Evolutionary conservation across 2,113 vertebrate species (phyloP).

Genomic region (Prochilodus magdalenae): DNA sequence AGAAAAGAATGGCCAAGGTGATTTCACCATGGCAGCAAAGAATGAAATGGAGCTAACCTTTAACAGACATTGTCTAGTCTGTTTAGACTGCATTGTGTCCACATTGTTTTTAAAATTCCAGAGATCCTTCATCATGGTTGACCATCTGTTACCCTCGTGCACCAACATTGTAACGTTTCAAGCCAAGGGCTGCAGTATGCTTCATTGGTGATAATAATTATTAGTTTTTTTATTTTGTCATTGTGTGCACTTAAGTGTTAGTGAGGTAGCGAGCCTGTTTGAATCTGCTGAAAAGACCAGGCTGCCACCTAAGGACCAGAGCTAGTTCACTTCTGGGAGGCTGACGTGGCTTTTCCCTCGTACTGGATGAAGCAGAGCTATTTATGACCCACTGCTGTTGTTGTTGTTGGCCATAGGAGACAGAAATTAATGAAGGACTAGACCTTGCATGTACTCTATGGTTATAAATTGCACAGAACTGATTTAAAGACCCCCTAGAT

Average conservation of each 20-base stretch:
- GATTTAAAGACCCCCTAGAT: conserved; percentile 1
- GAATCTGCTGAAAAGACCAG: conserved; percentile 54
- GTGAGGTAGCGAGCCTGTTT: conserved; percentile 42
- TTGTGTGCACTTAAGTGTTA: conserved; percentile 13
- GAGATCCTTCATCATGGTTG: neutral
- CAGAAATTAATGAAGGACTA: conserved; percentile 37
- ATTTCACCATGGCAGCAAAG: neutral
- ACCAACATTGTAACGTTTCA: neutral
- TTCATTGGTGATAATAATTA: neutral
- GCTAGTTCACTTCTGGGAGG: conserved; percentile 9
- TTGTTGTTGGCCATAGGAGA: conserved; percentile 33
- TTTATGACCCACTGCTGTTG: conserved; percentile 28
- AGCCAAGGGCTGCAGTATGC: conserved; percentile 3
- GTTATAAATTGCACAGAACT: conserved; percentile 61
- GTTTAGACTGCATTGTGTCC: neutral
- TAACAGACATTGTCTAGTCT: neutral
- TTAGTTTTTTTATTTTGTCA: neutral
- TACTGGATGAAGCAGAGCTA: conserved; percentile 10
- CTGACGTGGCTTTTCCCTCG: conserved; percentile 14
- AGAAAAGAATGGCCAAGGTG: neutral
- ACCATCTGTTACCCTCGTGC: neutral
- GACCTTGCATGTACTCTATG: conserved; percentile 42
- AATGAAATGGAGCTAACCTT: neutral
- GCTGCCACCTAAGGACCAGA: conserved; percentile 60
- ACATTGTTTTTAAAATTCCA: conserved; percentile 1